Percentiles rank a stretch among this genome's conserved stretches.
phyloP scores from a whole-genome alignment of 2,113 vertebrate species.

The Bos indicus region DNA sequence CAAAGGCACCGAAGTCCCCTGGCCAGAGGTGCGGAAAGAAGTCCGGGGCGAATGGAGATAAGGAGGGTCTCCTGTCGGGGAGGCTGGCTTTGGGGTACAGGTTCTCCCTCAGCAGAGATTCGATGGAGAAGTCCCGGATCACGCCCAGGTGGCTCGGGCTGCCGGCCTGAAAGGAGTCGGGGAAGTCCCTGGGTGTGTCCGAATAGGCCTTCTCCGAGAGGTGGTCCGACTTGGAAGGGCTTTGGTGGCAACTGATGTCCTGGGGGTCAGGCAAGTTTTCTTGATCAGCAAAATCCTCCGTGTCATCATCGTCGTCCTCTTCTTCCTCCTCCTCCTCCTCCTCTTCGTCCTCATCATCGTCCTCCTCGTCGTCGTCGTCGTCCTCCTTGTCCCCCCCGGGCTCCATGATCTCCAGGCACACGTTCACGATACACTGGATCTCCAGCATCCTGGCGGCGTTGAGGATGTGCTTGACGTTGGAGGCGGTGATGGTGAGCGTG shows the following conservation, averaged over 20 bases:
- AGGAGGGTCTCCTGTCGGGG: conserved; percentile 86
- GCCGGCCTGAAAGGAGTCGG: conserved; percentile 77
- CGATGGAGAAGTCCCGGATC: conserved; percentile 94
- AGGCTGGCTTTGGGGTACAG: conserved; percentile 90
- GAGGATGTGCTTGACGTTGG: conserved; percentile 96
- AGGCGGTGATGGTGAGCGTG: conserved; percentile 94
- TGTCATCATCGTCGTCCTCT: conserved; percentile 80
- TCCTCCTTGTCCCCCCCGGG: conserved; percentile 82
- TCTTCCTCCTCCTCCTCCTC: conserved; percentile 87
- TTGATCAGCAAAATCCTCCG: conserved; percentile 82
- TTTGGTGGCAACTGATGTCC: conserved; percentile 84
- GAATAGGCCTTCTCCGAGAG: conserved; percentile 79
- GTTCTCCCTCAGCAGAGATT: conserved; percentile 94
- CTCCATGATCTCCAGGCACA: conserved; percentile 98
- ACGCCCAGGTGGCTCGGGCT: conserved; percentile 83
- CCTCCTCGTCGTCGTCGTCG: conserved; percentile 76
- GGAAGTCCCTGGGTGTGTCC: conserved; percentile 80
- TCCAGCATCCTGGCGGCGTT: conserved; percentile 94
- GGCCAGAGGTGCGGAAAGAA: conserved; percentile 97
- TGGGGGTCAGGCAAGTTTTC: conserved; percentile 76
- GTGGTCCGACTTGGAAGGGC: conserved; percentile 87
- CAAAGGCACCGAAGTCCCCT: conserved; percentile 86
- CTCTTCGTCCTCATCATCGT: conserved; percentile 85
- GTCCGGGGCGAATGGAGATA: conserved; percentile 89
- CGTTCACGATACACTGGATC: conserved; percentile 95